Percentiles rank a stretch among this genome's conserved stretches.
phyloP scores from a whole-genome alignment of 2,113 vertebrate species.

The Ardeotis arabs region DNA sequence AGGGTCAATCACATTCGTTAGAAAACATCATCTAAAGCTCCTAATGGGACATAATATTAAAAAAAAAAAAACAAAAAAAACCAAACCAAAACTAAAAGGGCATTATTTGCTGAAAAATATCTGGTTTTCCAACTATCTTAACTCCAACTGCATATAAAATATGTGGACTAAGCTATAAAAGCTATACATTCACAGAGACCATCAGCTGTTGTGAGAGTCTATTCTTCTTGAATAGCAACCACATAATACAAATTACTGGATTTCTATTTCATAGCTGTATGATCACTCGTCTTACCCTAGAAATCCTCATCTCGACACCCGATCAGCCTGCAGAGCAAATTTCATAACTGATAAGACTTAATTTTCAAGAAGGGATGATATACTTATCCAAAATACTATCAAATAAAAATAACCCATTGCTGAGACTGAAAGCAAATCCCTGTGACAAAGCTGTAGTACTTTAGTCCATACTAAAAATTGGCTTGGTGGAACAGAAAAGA shows the following conservation, averaged over 20 bases:
- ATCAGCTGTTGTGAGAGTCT: constrained; percentile 5
- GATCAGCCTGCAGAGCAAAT: neutral
- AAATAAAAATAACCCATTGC: neutral
- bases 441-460: neutral
- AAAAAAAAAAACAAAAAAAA: neutral
- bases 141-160: neutral
- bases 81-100: neutral
- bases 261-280: constrained; percentile 15
- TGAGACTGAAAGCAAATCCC: neutral
- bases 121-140: neutral
- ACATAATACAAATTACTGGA: neutral
- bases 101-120: neutral
- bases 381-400: constrained; percentile 7
- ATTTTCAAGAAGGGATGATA: constrained; percentile 2
- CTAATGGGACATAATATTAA: neutral
- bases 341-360: neutral
- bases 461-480: neutral
- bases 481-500: neutral
- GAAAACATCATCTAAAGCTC: neutral
- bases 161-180: neutral
- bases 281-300: neutral
- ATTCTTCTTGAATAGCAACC: neutral
- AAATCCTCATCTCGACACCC: neutral
- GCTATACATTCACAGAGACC: neutral
- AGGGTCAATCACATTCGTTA: neutral